Base-by-base conservation (phyloP, 2,797 vertebrate genomes). In the Ceyx erithaca region DNA sequence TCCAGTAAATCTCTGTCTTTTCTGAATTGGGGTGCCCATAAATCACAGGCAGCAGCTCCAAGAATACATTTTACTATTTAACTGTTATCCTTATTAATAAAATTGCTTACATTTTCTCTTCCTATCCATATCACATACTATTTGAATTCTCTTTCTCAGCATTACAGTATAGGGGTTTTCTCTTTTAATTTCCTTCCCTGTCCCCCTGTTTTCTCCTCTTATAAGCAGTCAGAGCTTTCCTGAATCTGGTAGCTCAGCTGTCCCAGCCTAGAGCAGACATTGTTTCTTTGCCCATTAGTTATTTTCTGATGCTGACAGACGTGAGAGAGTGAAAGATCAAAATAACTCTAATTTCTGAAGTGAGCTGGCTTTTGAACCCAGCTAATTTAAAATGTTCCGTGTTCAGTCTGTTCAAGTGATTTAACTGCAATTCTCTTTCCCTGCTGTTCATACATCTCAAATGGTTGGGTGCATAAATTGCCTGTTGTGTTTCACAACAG, bases 291-390 rank as follows among this genome's bases (percentile, higher is more conserved):
- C 51, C 63, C 62, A 16, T 57, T 75, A 92, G 51, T 63, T 81
- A 68, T 88, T 94, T 89, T 91, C 67, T 88, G 76, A 62, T 80
- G 54, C 92, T 93, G 85, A 54, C 54, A 89, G 68, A 83, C 13
- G 48, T 0, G 0, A 77, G 58, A 83, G 37, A 40, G 55, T 7
- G 16, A 84, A 90, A 89, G 80, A 92, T 82, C 80, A 93, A 89
- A 93, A 86, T 82, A 81, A 94, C 92, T 90, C 86, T 95, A 70
- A 92, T 92, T 94, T 95, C 58, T 94, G 82, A 87, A 64, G 33
- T 81, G 51, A 94, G 82, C 48, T n/a, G 69, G 73, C 80, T 62
- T 94, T 91, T 91, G 78, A 84, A 87, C 69, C 35, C 57, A 81
- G 26, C 64, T 81, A 76, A 91, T 94, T 80, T 62, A 49, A 81